A percentile compares a stretch with the other conserved stretches of the same genome.
These are phyloP conservation scores for Virgularia gustaviana DNA, from an alignment of 92 coral and sea anemone species.

Conservation along the genomic window DNA sequence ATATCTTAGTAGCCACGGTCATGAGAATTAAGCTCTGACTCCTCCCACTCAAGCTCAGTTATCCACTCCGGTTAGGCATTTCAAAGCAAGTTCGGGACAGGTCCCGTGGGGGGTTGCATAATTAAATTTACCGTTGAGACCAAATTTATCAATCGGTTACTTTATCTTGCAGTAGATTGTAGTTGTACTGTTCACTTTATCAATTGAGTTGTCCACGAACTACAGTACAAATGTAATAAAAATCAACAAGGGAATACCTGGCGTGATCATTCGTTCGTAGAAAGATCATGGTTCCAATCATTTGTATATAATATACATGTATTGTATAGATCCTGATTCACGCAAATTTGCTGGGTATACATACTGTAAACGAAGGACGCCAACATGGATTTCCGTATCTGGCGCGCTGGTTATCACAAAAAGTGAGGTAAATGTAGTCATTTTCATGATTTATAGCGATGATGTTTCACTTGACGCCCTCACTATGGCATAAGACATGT, in stretches of 20 bases:
- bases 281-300: conserved; percentile 23
- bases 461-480: conserved; percentile 11
- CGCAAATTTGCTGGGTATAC: no score
- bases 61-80: conserved; percentile 15
- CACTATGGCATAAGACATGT: conserved; percentile 15
- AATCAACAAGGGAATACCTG: neutral
- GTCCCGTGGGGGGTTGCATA: conserved; percentile 15
- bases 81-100: neutral
- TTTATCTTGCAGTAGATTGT: neutral
- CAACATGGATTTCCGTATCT: no score
- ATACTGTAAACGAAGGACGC: no score
- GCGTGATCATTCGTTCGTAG: neutral
- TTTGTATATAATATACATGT: no score
- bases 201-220: neutral
- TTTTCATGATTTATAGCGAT: conserved; percentile 3
- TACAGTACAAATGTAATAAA: neutral
- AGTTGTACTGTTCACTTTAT: neutral
- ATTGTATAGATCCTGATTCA: no score
- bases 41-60: conserved; percentile 17
- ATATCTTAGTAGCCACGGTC: neutral
- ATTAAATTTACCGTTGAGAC: neutral
- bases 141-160: neutral
- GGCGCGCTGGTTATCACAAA: neutral
- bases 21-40: neutral
- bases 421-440: neutral